A percentile compares a stretch with the other conserved stretches of the same genome.
Conservation (phyloP, 2,888 invertebrate species). For the Orthosia incerta region DNA sequence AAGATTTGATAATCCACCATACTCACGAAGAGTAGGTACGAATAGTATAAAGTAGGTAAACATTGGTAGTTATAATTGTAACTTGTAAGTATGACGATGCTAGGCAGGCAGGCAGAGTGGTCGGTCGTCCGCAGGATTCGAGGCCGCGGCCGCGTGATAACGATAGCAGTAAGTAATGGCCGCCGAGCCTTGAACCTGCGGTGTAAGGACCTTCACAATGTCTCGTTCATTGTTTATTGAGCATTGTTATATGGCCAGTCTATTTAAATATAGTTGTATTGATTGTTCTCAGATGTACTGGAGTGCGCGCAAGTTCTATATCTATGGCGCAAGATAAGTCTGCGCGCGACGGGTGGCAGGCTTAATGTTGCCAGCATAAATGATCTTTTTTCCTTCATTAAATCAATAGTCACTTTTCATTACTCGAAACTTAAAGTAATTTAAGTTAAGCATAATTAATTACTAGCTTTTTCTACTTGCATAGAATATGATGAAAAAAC, state of each 20-base stretch:
- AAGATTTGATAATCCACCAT: not conserved
- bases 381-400: no score
- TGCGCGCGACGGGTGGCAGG: no score
- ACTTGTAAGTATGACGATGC: slow-evolving; percentile 33
- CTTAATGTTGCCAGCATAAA: no score
- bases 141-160: slow-evolving; percentile 76
- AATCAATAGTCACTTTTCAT: no score
- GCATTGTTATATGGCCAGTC: slow-evolving; percentile 64
- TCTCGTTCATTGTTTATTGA: slow-evolving; percentile 78
- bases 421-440: no score
- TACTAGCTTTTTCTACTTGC: no score
- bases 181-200: slow-evolving; percentile 85
- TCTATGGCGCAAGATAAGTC: no score
- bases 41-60: slow-evolving; percentile 11
- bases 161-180: slow-evolving; percentile 81
- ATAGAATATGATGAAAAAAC: no score
- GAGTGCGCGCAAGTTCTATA: no score
- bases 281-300: slow-evolving; percentile 62
- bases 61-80: slow-evolving; percentile 31
- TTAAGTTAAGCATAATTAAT: no score
- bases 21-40: not conserved
- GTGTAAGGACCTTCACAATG: slow-evolving; percentile 82
- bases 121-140: slow-evolving; percentile 62
- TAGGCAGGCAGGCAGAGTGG: slow-evolving; percentile 69
- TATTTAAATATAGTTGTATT: slow-evolving; percentile 65